phyloP scores from a whole-genome alignment of 2,797 vertebrate species.

The Crotalus adamanteus region DNA sequence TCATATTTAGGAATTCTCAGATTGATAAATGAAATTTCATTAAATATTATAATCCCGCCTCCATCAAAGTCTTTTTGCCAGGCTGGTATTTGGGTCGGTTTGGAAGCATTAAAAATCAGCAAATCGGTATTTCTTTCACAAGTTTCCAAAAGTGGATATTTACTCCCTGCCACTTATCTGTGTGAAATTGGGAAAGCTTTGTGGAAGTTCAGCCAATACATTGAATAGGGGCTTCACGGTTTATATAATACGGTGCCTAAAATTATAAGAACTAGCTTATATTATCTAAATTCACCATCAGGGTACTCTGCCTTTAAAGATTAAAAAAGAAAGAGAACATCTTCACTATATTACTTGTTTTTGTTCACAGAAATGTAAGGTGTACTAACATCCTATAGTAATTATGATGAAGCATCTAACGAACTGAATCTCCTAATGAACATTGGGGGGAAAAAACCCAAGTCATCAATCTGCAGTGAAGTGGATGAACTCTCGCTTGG shows the following conservation, averaged over 20 bases:
- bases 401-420: background rate
- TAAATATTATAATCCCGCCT: background rate
- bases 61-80: background rate
- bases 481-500: background rate
- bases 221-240: background rate
- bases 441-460: background rate
- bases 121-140: background rate
- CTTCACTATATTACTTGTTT: background rate
- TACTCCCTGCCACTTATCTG: background rate
- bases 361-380: background rate
- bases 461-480: background rate
- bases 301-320: background rate
- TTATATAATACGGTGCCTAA: background rate
- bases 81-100: background rate
- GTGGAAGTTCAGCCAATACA: background rate
- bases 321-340: background rate
- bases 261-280: background rate
- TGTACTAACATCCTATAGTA: background rate
- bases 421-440: background rate
- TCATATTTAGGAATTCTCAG: background rate
- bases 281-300: background rate
- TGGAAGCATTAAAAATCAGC: background rate
- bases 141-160: background rate
- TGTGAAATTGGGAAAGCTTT: background rate
- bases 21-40: background rate